phyloP scores from a whole-genome alignment of 2,888 invertebrate genomes.

The Galerucella nymphaeae region DNA sequence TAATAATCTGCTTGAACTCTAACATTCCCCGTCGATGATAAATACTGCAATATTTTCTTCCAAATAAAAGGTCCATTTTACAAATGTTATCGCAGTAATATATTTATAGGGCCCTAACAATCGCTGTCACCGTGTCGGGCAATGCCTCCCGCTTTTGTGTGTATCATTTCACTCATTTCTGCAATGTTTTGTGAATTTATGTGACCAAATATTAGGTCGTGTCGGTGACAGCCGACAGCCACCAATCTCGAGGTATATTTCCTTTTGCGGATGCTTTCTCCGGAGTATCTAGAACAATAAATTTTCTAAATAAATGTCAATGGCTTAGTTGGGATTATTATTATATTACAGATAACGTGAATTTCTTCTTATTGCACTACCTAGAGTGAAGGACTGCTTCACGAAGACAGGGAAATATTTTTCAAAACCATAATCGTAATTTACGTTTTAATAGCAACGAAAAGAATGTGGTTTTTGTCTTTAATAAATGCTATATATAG shows the following conservation, averaged over 20 bases:
- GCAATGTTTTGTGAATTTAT: conserved; percentile 69
- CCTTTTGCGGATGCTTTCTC: conserved; percentile 54
- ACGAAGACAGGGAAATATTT: not conserved
- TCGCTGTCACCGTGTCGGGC: conserved; percentile 46
- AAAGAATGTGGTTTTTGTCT: not conserved
- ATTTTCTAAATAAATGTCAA: conserved; percentile 63
- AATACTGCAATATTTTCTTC: conserved; percentile 65
- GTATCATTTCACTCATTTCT: conserved; percentile 65
- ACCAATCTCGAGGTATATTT: conserved; percentile 56
- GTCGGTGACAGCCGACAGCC: conserved; percentile 58
- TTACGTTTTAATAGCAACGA: too few species aligned
- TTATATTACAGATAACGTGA: conserved; percentile 36
- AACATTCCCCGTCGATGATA: conserved; percentile 64
- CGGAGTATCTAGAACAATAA: conserved; percentile 58
- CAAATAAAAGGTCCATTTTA: conserved; percentile 66
- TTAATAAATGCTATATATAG: not conserved
- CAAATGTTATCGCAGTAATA: conserved; percentile 66
- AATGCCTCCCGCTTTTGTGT: conserved; percentile 46
- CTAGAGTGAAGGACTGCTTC: not conserved
- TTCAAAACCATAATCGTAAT: not conserved
- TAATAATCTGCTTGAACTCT: conserved; percentile 57
- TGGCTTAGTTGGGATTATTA: conserved; percentile 60
- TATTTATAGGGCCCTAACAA: conserved; percentile 63
- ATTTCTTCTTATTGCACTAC: conserved; percentile 29
- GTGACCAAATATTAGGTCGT: conserved; percentile 68